Conservation (phyloP, 2,113 vertebrate species). For the Myotis davidii region DNA sequence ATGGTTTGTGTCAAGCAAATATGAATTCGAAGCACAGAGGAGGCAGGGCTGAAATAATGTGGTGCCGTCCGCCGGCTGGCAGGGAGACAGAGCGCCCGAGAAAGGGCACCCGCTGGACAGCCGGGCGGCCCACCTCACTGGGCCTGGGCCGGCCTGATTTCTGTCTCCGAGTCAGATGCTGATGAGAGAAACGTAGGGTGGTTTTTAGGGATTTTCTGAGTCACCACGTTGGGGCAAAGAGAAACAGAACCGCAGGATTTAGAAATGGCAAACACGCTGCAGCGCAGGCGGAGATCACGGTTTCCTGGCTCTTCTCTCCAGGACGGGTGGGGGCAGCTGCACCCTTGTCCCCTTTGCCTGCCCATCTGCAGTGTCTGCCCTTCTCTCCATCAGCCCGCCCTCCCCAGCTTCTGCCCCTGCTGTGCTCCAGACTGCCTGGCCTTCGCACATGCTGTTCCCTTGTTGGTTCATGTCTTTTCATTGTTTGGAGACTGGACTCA, state of each 20-base stretch:
- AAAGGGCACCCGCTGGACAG: not conserved
- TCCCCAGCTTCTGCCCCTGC: not conserved
- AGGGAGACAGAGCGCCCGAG: not conserved
- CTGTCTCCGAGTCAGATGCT: not conserved
- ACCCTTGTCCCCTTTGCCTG: not conserved
- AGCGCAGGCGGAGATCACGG: not conserved
- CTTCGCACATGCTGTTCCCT: accelerated
- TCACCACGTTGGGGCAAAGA: not conserved
- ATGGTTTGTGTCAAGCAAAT: conserved; percentile 87
- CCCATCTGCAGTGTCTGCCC: accelerated
- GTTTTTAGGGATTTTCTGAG: conserved; percentile 23
- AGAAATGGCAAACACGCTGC: not conserved
- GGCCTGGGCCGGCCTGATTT: not conserved
- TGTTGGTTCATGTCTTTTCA: not conserved
- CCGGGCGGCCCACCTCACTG: not conserved
- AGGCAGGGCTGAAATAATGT: conserved; percentile 50
- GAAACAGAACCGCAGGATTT: not conserved
- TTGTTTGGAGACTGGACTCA: not conserved
- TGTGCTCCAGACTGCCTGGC: not conserved
- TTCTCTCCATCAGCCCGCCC: not conserved
- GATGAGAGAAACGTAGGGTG: not conserved
- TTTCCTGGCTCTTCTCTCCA: not conserved
- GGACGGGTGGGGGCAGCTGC: not conserved
- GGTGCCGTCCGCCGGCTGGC: conserved; percentile 42
- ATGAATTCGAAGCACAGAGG: conserved; percentile 80